Evolutionary conservation across 2,797 vertebrate species (phyloP).

Genomic region (Halcyon badia): DNA sequence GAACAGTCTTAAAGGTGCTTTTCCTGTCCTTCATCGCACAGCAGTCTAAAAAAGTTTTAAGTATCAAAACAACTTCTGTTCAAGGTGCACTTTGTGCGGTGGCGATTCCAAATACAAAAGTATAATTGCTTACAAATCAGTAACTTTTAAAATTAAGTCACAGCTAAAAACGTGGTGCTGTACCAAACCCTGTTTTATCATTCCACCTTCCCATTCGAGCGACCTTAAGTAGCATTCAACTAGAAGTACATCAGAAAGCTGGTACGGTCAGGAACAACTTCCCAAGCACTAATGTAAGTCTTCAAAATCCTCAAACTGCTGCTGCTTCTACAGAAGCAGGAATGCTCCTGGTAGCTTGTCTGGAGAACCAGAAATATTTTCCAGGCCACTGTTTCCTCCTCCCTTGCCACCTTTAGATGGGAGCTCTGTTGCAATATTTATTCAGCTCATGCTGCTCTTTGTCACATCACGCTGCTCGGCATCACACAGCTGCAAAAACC

Average conservation of each 20-base stretch:
- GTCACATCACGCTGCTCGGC: background rate
- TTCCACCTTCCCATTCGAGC: background rate
- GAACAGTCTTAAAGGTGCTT: background rate
- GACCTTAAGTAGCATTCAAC: background rate
- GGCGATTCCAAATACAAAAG: background rate
- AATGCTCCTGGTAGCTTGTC: background rate
- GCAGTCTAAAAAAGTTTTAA: background rate
- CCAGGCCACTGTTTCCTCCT: background rate
- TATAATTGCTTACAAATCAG: background rate
- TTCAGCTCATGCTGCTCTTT: background rate
- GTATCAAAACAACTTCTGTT: background rate
- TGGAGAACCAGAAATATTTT: constrained; percentile 26
- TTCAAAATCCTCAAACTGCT: background rate
- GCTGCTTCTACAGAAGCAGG: background rate
- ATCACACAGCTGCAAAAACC: constrained; percentile 48
- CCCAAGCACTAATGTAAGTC: background rate
- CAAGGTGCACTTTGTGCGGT: background rate
- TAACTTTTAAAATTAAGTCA: background rate
- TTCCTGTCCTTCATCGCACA: background rate
- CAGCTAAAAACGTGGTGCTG: background rate
- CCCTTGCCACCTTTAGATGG: background rate
- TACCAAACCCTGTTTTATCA: background rate
- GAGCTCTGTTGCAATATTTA: constrained; percentile 38
- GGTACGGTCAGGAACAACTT: background rate
- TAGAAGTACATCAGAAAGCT: background rate